phyloP scores from a whole-genome alignment of 2,113 vertebrate genomes.

The Ceyx cyanopectus region DNA sequence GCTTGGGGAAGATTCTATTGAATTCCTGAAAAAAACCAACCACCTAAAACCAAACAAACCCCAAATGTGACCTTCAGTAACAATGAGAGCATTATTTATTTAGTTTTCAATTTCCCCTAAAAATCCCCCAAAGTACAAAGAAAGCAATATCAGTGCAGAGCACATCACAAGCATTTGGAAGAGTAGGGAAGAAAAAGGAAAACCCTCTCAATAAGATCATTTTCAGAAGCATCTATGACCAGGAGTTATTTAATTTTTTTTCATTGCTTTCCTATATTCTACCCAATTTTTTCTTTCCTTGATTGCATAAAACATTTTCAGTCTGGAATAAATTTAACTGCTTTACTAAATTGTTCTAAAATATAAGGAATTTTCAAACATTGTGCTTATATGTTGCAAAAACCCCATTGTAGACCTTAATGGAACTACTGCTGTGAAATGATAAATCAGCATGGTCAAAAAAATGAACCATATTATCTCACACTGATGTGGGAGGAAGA shows the following conservation, averaged over 20 bases:
- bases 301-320: conserved; percentile 9
- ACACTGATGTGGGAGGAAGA: not conserved
- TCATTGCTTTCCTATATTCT: not conserved
- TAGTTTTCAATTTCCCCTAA: not conserved
- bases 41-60: not conserved
- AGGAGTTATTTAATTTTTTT: not conserved
- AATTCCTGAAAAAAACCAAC: not conserved
- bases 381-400: not conserved
- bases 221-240: not conserved
- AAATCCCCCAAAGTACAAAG: not conserved
- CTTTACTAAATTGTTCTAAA: conserved; percentile 25
- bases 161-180: not conserved
- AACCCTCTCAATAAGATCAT: not conserved
- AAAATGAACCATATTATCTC: not conserved
- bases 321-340: conserved; percentile 10
- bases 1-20: not conserved
- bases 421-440: conserved; percentile 22
- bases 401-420: conserved; percentile 26
- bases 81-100: not conserved
- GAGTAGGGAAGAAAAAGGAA: not conserved
- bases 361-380: conserved; percentile 11
- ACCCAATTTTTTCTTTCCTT: not conserved
- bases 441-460: conserved; percentile 33
- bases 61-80: not conserved
- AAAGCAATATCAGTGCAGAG: not conserved